Evolutionary conservation across 2,113 vertebrate genomes (phyloP).

Genomic region (Hippopotamus amphibius): DNA sequence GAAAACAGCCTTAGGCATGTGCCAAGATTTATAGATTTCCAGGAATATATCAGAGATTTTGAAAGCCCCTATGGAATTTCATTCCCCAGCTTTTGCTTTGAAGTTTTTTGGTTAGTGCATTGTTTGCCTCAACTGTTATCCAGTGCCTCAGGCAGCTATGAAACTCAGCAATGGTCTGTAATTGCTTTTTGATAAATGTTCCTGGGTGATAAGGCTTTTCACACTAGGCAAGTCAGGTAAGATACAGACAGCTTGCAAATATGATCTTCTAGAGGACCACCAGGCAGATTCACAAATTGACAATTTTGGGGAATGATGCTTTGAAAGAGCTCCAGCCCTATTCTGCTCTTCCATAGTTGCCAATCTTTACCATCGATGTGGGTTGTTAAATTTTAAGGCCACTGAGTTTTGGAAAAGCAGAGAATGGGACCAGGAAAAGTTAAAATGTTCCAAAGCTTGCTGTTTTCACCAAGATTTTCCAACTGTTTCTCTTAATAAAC

Average conservation of each 20-base stretch:
- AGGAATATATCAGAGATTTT: slow-evolving; percentile 34
- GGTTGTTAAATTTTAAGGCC: not conserved
- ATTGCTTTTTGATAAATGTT: slow-evolving; percentile 56
- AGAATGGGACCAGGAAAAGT: not conserved
- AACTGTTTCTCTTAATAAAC: not conserved
- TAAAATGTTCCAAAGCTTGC: not conserved
- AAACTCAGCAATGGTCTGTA: slow-evolving; percentile 51
- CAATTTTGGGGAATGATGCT: not conserved
- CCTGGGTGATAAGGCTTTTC: not conserved
- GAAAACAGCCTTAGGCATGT: slow-evolving; percentile 17
- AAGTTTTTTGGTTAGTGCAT: slow-evolving; percentile 7
- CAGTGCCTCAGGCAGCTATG: not conserved
- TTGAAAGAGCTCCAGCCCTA: not conserved
- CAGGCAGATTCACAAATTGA: not conserved
- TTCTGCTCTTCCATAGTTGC: not conserved
- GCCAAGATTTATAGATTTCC: slow-evolving; percentile 1
- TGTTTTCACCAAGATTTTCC: slow-evolving; percentile 19
- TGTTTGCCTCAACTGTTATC: slow-evolving; percentile 53
- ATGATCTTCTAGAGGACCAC: not conserved
- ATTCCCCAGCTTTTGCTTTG: not conserved
- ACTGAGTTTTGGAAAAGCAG: not conserved
- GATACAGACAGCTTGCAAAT: slow-evolving; percentile 49
- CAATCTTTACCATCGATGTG: not conserved
- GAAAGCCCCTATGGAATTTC: not conserved
- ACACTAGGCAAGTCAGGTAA: not conserved